These are phyloP conservation scores for Ursus arctos DNA, from an alignment of 2,113 vertebrate genomes.

Conservation along the genomic window DNA sequence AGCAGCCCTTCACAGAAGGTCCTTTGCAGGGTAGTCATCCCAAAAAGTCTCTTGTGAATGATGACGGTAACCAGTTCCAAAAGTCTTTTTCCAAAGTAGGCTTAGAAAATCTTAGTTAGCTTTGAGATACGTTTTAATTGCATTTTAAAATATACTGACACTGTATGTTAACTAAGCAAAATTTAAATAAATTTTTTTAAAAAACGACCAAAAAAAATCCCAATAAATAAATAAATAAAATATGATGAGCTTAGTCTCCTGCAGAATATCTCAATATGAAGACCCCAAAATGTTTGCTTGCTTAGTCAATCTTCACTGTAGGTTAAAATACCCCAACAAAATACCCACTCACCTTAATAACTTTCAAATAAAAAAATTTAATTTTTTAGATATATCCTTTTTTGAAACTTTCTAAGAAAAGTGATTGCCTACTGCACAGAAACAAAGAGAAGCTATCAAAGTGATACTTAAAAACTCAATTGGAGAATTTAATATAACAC, in stretches of 20 bases:
- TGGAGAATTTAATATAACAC: constrained; percentile 7
- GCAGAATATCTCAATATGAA: not conserved
- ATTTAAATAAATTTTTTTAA: too few relatives aligned
- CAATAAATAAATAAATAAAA: not conserved
- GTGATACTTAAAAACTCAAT: not conserved
- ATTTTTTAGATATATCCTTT: not conserved
- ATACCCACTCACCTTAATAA: not conserved
- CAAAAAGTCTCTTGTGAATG: not conserved
- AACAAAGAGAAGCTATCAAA: not conserved
- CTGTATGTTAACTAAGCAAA: too few relatives aligned
- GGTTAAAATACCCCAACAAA: constrained; percentile 22
- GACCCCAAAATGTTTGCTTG: not conserved
- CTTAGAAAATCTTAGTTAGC: not conserved
- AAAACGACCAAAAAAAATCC: too few relatives aligned
- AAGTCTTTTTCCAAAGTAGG: not conserved
- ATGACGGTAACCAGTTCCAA: not conserved
- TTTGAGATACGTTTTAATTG: constrained; percentile 24
- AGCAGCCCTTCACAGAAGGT: not conserved
- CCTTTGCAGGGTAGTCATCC: not conserved
- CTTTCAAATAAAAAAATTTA: not conserved
- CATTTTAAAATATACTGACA: not conserved
- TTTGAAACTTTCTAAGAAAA: not conserved
- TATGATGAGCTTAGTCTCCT: not conserved
- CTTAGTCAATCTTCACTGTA: not conserved
- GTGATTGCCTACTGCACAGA: not conserved